These are phyloP conservation scores for Telenomus remus DNA, from an alignment of 1,140 invertebrate species.

Conservation along the genomic window DNA sequence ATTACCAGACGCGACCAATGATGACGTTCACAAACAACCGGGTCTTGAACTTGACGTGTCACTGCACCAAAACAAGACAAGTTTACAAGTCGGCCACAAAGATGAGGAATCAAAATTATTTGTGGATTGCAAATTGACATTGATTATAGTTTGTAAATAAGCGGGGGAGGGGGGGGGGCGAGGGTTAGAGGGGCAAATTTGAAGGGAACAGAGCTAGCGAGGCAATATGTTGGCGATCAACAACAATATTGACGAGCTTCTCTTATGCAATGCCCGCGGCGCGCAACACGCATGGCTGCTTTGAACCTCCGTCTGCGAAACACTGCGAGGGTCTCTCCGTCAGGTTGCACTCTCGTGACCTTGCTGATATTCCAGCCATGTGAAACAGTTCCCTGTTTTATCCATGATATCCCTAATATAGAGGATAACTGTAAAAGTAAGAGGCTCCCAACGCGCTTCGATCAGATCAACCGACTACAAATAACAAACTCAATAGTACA, in stretches of 20 bases:
- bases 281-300: conserved; percentile 50
- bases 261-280: conserved; percentile 43
- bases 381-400: conserved; percentile 70
- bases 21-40: not conserved
- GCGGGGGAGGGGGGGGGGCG: no score
- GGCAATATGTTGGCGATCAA: conserved; percentile 6
- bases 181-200: not conserved
- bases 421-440: conserved; percentile 70
- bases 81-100: not conserved
- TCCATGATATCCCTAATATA: conserved; percentile 65
- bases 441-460: conserved; percentile 66
- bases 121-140: no score
- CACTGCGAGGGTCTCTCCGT: conserved; percentile 48
- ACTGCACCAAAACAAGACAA: not conserved
- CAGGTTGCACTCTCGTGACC: conserved; percentile 72
- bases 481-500: conserved; percentile 34
- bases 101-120: not conserved
- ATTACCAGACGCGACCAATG: not conserved
- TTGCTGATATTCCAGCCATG: conserved; percentile 67
- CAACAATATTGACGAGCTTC: conserved; percentile 38
- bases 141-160: no score
- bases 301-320: conserved; percentile 41
- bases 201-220: not conserved
- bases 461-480: conserved; percentile 32
- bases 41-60: not conserved